Evolutionary conservation across 1,140 invertebrate species (phyloP).

Genomic region (Saxidomus purpurata): DNA sequence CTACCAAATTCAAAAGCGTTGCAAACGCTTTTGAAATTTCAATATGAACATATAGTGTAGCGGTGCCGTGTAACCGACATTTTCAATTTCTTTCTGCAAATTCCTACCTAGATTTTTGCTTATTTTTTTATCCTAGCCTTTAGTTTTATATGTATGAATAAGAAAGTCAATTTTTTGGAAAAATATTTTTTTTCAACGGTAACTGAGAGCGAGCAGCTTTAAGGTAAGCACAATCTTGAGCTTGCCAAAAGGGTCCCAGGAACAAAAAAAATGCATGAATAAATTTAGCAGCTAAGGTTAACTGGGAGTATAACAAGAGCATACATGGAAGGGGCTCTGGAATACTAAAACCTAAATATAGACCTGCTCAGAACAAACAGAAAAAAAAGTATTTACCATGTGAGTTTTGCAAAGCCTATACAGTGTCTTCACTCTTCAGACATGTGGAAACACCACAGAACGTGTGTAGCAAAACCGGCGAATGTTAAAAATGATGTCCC

Average conservation of each 20-base stretch:
- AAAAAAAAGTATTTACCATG: background rate
- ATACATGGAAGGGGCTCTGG: background rate
- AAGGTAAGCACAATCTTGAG: too few species aligned
- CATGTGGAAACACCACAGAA: slow-evolving; percentile 33
- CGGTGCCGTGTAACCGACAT: too few species aligned
- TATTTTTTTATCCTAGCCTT: too few species aligned
- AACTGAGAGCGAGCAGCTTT: too few species aligned
- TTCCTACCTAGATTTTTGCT: too few species aligned
- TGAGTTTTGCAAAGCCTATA: slow-evolving; percentile 1
- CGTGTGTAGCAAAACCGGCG: background rate
- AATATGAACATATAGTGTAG: too few species aligned
- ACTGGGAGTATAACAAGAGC: background rate
- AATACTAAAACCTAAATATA: slow-evolving; percentile 25
- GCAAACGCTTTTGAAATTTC: too few species aligned
- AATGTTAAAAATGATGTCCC: background rate
- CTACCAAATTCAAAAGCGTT: too few species aligned
- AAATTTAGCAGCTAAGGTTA: background rate
- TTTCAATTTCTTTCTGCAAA: too few species aligned
- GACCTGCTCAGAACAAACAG: background rate
- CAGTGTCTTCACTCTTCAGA: background rate
- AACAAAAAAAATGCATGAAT: slow-evolving; percentile 21
- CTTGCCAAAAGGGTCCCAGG: background rate
- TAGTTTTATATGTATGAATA: too few species aligned
- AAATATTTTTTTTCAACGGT: too few species aligned
- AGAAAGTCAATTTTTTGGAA: too few species aligned